Base-by-base conservation (phyloP, 1,140 invertebrate species). In the Drosophila carrolli region DNA sequence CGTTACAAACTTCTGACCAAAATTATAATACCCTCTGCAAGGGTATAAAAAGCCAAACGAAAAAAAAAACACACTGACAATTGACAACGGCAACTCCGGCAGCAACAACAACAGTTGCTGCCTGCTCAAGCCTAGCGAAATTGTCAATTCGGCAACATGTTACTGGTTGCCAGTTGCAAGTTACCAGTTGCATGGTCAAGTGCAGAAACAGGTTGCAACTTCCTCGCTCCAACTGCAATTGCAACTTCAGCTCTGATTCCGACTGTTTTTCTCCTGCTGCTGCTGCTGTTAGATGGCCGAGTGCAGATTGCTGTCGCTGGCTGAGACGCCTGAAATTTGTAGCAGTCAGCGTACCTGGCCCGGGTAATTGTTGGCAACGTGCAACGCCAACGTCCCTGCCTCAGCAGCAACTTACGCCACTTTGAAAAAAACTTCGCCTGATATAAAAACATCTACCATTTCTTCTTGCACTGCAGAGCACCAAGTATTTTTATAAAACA, bases 111-210 rank as follows among this genome's bases (percentile, higher is more conserved):
- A 51, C 50, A 46, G 58, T 66, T 27, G 56, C 37, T 61, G 47
- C 47, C 48, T 85, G 81, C 81, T 71, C 67, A 77, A 81, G 81
- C 57, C 68, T 78, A 78, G 57, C 81, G 83, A 83, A 80, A 88
- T 88, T 88, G 84, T 88, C 84, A 88, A 88, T 88, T 88, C 84
- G 84, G 84, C 84, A 88, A 88, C 83, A 89, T 88, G 83, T 88
- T 88, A 67, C 66, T 48, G 59, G 48, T 44, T 62, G 29, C 66
- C 50, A 50, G 63, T 71, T 44, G 40, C 58, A 16, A 47, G 68
- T 72, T 74, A 66, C 81, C 29, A 32, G 29, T 32, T 32, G 29
- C 29, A 73, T 89, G 84, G 84, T 89, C 84, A 89, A 89, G 84
- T 89, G 84, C 84, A 84, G 58, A 81, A 89, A 89, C 84, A 89